Base-by-base conservation (phyloP, 2,113 vertebrate genomes). In the Rhynchopsitta pachyrhyncha region DNA sequence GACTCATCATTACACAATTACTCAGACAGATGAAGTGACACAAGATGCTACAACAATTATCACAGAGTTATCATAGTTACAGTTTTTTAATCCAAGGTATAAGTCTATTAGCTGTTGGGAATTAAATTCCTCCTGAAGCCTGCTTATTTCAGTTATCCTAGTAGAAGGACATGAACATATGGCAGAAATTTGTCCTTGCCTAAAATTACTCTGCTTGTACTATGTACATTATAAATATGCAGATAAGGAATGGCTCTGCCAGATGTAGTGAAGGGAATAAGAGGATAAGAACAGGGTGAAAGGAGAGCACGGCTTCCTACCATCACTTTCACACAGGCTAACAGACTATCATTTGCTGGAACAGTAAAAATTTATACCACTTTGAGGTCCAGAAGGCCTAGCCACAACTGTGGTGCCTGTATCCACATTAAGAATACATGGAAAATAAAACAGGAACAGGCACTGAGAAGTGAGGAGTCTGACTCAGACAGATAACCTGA, bases 161-260 rank as follows among this genome's bases (percentile, higher is more conserved):
- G 69, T 15, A 84, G 86, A 91, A 94, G 73, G 86, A 87, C 86
- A 86, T 10, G 80, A 93, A 78, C 93, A 96, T 86, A 89, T 59
- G 76, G 89, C 25, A 93, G 66, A 97, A 95, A 87, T 93, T 89
- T 92, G 81, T 75, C 86, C 88, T 68, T 89, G 83, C 73, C 89
- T 89, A 92, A 95, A 93, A 92, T 92, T 78, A 95, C 62, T 88
- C 76, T 86, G 55, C 88, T 60, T 59, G 42, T 84, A 68, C 66
- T 64, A 63, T 1, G 11, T 33, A 77, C 23, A 42, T 53, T 64
- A 74, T 39, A 80, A 92, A 88, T 39, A 68, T 2, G 27, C 85
- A 83, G 66, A 62, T 31, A 73, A 20, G 46, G 94, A 91, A 95
- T 35, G 49, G 75, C 82, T 90, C 23, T 80, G 85, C 85, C 94